Percentiles rank a stretch among this genome's conserved stretches.
These are phyloP conservation scores for Tachuris rubrigastra DNA, from an alignment of 2,113 vertebrate genomes.

Conservation along the genomic window DNA sequence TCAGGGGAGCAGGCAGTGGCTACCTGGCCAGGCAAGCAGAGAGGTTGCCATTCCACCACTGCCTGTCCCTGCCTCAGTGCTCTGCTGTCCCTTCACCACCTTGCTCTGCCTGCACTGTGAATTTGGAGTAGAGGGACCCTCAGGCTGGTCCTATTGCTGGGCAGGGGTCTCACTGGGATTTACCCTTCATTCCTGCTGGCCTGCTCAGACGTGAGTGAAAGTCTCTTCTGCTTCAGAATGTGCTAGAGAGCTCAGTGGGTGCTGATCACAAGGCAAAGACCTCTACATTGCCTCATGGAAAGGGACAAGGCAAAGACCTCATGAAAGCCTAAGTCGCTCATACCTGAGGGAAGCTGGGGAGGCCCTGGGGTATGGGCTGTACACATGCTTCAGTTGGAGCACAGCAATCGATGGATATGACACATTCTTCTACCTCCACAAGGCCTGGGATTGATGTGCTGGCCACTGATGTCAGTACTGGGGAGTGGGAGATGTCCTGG, in stretches of 20 bases:
- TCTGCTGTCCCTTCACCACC: neutral
- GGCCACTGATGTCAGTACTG: constrained; percentile 85
- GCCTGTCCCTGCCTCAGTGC: neutral
- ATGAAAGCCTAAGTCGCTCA: neutral
- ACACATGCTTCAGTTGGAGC: neutral
- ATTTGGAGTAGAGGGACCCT: neutral
- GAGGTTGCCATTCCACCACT: neutral
- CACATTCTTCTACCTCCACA: neutral
- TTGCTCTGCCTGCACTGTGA: neutral
- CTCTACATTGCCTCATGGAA: neutral
- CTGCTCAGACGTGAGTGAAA: neutral
- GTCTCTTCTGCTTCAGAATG: neutral
- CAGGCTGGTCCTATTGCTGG: neutral
- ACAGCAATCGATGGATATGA: neutral
- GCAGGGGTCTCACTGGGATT: neutral
- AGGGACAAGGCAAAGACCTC: neutral
- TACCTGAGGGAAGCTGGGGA: neutral
- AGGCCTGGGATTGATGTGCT: constrained; percentile 86
- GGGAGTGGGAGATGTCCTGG: constrained; percentile 89
- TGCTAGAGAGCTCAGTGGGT: neutral
- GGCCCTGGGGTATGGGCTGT: neutral
- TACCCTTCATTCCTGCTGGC: neutral
- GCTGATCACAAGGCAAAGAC: neutral
- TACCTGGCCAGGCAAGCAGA: neutral
- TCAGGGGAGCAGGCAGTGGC: neutral